These are phyloP conservation scores for Cheilosia grossa DNA, from an alignment of 2,888 invertebrate species.

Conservation along the genomic window DNA sequence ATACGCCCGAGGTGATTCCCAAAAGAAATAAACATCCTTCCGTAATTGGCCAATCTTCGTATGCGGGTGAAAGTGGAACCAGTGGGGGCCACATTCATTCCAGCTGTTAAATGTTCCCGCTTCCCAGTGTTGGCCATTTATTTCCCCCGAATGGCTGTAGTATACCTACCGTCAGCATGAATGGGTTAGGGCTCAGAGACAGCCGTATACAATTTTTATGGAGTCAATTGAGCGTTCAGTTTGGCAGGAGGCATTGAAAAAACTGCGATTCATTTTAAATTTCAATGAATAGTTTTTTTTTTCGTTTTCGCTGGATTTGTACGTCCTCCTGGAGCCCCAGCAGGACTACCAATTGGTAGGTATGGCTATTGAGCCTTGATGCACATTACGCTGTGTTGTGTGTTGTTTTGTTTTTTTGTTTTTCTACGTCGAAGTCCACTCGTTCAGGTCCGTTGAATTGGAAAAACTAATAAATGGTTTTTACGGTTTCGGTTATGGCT, in stretches of 20 bases:
- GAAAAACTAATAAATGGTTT: conserved; percentile 64
- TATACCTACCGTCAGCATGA: neutral
- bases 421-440: conserved; percentile 17
- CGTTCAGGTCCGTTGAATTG: conserved; percentile 45
- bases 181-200: conserved; percentile 5
- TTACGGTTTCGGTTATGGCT: conserved; percentile 46
- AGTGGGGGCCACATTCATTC: conserved; percentile 3
- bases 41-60: neutral
- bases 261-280: conserved; percentile 46
- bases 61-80: neutral
- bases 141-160: conserved; percentile 10
- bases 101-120: conserved; percentile 15
- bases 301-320: neutral
- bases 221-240: conserved; percentile 62
- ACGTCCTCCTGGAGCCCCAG: neutral
- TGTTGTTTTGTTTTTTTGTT: neutral
- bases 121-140: conserved; percentile 23
- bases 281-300: conserved; percentile 32
- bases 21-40: conserved; percentile 46
- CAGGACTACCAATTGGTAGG: too few species aligned
- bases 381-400: neutral
- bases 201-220: conserved; percentile 42
- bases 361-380: neutral
- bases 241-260: conserved; percentile 43
- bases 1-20: conserved; percentile 40